Percentiles rank a stretch among this genome's conserved stretches.
These are phyloP conservation scores for Pandemis cinnamomeana DNA, from an alignment of 2,888 invertebrate species.

Conservation along the genomic window DNA sequence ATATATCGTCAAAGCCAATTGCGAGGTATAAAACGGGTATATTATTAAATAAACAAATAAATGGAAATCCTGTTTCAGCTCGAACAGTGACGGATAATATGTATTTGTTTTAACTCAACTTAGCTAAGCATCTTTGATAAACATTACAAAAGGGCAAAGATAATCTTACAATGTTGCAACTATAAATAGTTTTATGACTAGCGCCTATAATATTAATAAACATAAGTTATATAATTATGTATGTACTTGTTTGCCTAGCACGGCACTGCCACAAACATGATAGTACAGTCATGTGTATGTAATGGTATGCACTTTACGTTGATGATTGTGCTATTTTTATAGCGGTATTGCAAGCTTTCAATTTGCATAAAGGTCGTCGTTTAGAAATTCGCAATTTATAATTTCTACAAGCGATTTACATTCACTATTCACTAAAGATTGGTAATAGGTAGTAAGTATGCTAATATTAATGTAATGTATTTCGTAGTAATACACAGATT, in stretches of 20 bases:
- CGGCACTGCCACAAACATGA: neutral
- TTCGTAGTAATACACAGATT: too few species aligned
- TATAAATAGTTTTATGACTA: conserved; percentile 14
- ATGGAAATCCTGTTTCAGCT: neutral
- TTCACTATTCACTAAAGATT: too few species aligned
- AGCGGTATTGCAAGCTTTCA: neutral
- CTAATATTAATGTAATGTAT: neutral
- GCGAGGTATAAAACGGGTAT: too few species aligned
- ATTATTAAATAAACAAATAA: neutral
- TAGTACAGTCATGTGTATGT: neutral
- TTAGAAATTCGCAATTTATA: neutral
- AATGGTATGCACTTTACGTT: neutral
- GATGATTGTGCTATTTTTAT: neutral
- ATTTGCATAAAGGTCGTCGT: neutral
- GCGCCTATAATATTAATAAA: conserved; percentile 3
- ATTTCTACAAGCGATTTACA: neutral
- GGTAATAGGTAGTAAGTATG: neutral
- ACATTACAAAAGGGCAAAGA: conserved; percentile 15
- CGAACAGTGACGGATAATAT: neutral
- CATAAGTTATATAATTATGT: conserved; percentile 11
- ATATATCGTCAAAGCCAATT: too few species aligned
- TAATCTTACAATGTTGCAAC: conserved; percentile 3
- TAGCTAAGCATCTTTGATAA: neutral
- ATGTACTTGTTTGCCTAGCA: conserved; percentile 10
- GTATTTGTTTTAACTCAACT: conserved; percentile 4